Percentiles rank a stretch among this genome's conserved stretches.
Evolutionary conservation across 2,113 vertebrate species (phyloP).

Genomic region (Bucco capensis): DNA sequence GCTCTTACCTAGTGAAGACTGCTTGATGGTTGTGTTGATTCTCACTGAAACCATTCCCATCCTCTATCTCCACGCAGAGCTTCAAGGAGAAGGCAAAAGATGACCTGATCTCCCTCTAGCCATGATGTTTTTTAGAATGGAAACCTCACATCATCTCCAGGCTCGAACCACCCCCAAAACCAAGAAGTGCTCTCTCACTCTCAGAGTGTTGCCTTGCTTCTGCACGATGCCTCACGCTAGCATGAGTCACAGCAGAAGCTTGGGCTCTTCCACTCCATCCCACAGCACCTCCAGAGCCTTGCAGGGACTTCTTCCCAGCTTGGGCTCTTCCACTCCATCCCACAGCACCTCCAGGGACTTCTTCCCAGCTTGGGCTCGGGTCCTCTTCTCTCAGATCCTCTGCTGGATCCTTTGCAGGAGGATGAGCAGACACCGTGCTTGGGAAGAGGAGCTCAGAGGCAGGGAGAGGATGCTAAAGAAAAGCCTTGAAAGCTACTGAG

Average conservation of each 20-base stretch:
- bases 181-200: conserved; percentile 54
- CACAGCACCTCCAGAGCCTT: not conserved
- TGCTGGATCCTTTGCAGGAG: not conserved
- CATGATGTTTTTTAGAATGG: conserved; percentile 1
- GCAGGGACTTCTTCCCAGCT: not conserved
- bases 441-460: not conserved
- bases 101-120: not conserved
- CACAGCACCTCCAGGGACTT: not conserved
- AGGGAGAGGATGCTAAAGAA: not conserved
- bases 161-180: conserved; percentile 8
- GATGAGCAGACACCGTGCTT: not conserved
- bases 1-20: not conserved
- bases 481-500: not conserved
- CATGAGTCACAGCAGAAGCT: conserved; percentile 58
- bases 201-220: conserved; percentile 66
- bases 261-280: conserved; percentile 46
- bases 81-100: not conserved
- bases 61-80: no score
- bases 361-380: not conserved
- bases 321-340: conserved; percentile 43
- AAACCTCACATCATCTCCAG: conserved; percentile 36
- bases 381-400: not conserved
- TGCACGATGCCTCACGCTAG: conserved; percentile 57
- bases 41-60: not conserved
- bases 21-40: not conserved